A percentile compares a stretch with the other conserved stretches of the same genome.
Conservation (phyloP, 1,140 invertebrate species). For the Hylyphantes graminicola region DNA sequence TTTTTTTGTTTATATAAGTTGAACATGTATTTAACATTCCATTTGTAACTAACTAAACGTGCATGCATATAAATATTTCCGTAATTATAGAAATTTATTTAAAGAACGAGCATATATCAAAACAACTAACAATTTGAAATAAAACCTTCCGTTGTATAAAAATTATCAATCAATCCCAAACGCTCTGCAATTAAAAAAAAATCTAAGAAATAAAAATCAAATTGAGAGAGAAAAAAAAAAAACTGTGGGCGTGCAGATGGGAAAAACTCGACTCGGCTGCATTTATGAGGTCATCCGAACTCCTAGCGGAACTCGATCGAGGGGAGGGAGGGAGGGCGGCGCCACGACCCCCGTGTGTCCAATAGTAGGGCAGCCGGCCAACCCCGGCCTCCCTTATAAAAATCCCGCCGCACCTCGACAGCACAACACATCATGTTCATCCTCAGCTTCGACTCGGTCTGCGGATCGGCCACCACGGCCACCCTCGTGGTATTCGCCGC, state of each 20-base stretch:
- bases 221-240: conserved; percentile 45
- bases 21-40: too few relatives aligned
- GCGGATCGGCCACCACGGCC: neutral
- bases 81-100: too few relatives aligned
- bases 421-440: neutral
- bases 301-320: conserved; percentile 35
- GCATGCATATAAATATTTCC: too few relatives aligned
- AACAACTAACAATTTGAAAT: too few relatives aligned
- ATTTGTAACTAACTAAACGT: too few relatives aligned
- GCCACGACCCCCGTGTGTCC: conserved; percentile 51
- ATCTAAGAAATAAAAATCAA: neutral
- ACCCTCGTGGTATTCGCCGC: conserved; percentile 1
- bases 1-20: too few relatives aligned
- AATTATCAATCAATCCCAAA: neutral
- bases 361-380: conserved; percentile 59
- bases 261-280: conserved; percentile 40
- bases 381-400: conserved; percentile 35
- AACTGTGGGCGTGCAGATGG: conserved; percentile 48
- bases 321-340: conserved; percentile 42
- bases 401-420: conserved; percentile 6
- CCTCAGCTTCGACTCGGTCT: neutral
- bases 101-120: too few relatives aligned
- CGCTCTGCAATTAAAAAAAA: conserved; percentile 6
- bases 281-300: conserved; percentile 56
- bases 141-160: neutral